phyloP scores from a whole-genome alignment of 2,888 invertebrate genomes.

The Phragmatobia fuliginosa region DNA sequence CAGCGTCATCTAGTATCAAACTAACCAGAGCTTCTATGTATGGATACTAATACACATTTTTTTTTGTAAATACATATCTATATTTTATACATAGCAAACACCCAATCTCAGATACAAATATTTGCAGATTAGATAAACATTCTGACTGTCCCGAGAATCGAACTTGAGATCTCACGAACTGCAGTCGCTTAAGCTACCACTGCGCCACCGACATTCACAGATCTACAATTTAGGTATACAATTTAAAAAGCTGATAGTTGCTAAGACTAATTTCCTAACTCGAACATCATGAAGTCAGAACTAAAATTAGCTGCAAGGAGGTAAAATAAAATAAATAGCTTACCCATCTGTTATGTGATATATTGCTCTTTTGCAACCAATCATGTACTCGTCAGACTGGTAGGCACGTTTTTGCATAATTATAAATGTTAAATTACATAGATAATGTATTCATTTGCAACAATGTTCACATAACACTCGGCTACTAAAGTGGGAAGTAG shows the following conservation, averaged over 20 bases:
- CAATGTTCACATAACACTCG: constrained; percentile 30
- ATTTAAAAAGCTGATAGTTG: background rate
- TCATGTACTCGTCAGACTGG: constrained; percentile 36
- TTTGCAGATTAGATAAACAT: too few species aligned
- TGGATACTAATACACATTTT: too few species aligned
- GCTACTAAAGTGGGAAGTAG: constrained; percentile 32
- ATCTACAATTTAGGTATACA: too few species aligned
- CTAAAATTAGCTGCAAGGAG: constrained; percentile 18
- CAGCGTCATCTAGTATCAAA: too few species aligned
- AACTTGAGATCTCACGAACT: too few species aligned
- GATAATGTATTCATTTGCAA: constrained; percentile 50
- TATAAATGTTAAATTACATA: constrained; percentile 48
- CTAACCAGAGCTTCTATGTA: too few species aligned
- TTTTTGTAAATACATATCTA: too few species aligned
- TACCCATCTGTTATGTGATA: constrained; percentile 18
- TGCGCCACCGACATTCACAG: too few species aligned
- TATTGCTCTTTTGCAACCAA: constrained; percentile 43
- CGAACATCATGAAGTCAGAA: constrained; percentile 8
- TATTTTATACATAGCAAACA: too few species aligned
- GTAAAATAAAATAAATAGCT: constrained; percentile 28
- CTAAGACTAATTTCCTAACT: background rate
- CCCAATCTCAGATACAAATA: too few species aligned
- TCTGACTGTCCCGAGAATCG: too few species aligned
- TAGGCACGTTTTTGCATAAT: constrained; percentile 51
- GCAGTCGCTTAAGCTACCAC: too few species aligned